Evolutionary conservation across 1,140 invertebrate genomes (phyloP), one percentile per base, ranked within the genome.

Genomic region (Zaprionus davidi): DNA sequence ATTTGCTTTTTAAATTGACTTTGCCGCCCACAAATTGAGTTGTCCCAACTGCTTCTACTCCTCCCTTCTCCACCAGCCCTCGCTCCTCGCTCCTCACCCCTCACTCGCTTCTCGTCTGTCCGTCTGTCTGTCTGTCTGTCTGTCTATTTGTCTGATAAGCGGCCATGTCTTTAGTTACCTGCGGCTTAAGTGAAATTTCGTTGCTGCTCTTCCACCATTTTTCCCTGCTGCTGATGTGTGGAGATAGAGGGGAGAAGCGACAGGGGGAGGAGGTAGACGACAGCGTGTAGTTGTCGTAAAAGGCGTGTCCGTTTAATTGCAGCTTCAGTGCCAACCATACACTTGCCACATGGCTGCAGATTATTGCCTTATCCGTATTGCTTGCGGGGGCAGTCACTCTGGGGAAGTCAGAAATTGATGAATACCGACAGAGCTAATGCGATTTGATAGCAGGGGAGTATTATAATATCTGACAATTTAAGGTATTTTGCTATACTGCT

Each of bases 1-100:
- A 81, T 87, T 88, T 90, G 81, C 85, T 90, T 88, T 88, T 88
- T 79, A 88, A 88, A 90, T 90, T 88, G 84, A 90, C 84, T 90
- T 90, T 90, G 71, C 75, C 63, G 58, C 51, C 58, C 80, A 71
- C 75, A 90, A 88, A 88, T 90, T 88, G 85, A 88, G 84, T 73
- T 84, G 81, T 86, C 57, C 26, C 20, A n/a, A 49, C 28, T 56
- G 58, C 26, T 36, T 24, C 5, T 15, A n/a, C 15, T 1, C 38
- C 31, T n/a, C 20, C 17, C 22, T 5, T 20, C 11, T 44, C 26
- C n/a, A 17, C 22, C 2, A 31, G 15, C 9, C 1, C n/a, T 15
- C 4, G 1, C 28, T 5, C 1, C n/a, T 15, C 4, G 1, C 28
- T 5, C 57, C 31, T 2, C 56, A 11, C 53, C 17, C 34, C 22